Percentiles rank a stretch among this genome's conserved stretches.
Evolutionary conservation across 2,888 invertebrate species (phyloP).

Genomic region (Leptinotarsa rubiginosa): DNA sequence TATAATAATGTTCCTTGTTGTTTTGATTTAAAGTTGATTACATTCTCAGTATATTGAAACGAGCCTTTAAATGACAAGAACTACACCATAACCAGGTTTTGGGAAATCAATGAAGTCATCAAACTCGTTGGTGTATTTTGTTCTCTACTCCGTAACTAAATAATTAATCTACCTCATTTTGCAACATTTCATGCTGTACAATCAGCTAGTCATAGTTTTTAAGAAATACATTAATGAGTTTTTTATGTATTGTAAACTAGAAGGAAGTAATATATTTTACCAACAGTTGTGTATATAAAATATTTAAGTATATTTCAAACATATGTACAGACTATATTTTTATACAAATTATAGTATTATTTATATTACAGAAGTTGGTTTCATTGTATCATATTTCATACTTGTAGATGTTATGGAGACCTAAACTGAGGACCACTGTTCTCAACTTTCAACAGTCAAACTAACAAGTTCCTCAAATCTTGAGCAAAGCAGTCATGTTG

Average conservation of each 20-base stretch:
- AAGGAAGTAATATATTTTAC: conserved; percentile 53
- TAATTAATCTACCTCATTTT: conserved; percentile 65
- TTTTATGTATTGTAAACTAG: conserved; percentile 53
- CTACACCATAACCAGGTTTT: neutral
- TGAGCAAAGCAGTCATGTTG: too few relatives aligned
- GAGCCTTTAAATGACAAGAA: conserved; percentile 8
- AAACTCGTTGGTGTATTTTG: conserved; percentile 37
- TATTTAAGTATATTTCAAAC: conserved; percentile 54
- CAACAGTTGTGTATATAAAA: conserved; percentile 54
- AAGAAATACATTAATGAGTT: conserved; percentile 57
- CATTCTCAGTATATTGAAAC: too few relatives aligned
- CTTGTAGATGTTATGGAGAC: neutral
- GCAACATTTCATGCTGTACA: conserved; percentile 67
- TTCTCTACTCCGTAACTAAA: conserved; percentile 50
- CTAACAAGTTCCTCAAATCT: too few relatives aligned
- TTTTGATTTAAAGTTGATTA: too few relatives aligned
- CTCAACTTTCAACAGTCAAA: neutral
- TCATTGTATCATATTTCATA: neutral
- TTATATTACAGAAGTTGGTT: conserved; percentile 54
- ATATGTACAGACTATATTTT: conserved; percentile 64
- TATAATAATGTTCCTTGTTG: too few relatives aligned
- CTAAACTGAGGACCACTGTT: neutral
- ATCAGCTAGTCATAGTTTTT: conserved; percentile 67
- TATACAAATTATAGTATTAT: conserved; percentile 66
- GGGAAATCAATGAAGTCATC: neutral